These are phyloP conservation scores for Noctua comes DNA, from an alignment of 2,888 invertebrate genomes.

Conservation along the genomic window DNA sequence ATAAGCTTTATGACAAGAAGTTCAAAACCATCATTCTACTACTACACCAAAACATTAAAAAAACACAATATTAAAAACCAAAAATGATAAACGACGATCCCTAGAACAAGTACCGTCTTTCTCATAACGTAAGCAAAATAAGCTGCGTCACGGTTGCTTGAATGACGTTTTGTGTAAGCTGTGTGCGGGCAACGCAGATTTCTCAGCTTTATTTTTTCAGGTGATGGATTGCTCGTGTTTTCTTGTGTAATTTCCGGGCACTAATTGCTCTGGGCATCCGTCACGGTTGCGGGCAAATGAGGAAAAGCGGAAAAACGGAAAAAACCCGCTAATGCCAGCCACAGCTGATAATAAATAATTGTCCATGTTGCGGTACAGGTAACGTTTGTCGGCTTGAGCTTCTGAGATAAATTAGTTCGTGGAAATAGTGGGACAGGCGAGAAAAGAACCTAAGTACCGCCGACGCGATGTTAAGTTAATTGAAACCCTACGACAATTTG, in stretches of 20 bases:
- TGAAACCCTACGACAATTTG: background rate
- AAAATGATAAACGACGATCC: slow-evolving; percentile 52
- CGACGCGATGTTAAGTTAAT: background rate
- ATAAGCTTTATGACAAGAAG: background rate
- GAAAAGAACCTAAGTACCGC: background rate
- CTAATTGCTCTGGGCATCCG: slow-evolving; percentile 88
- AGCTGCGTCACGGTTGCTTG: slow-evolving; percentile 62
- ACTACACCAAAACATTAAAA: slow-evolving; percentile 4
- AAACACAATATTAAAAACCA: slow-evolving; percentile 29
- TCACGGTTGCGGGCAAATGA: slow-evolving; percentile 81
- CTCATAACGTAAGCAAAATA: slow-evolving; percentile 48
- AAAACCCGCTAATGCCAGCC: slow-evolving; percentile 72
- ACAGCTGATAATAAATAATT: slow-evolving; percentile 75
- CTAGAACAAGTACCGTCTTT: slow-evolving; percentile 52
- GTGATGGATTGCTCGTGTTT: slow-evolving; percentile 89
- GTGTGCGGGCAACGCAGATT: slow-evolving; percentile 81
- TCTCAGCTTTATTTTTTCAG: slow-evolving; percentile 86
- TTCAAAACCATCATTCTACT: background rate
- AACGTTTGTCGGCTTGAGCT: slow-evolving; percentile 38
- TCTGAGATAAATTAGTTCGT: slow-evolving; percentile 45
- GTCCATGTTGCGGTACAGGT: slow-evolving; percentile 64
- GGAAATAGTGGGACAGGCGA: background rate
- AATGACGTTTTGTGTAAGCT: slow-evolving; percentile 78
- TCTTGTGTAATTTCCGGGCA: slow-evolving; percentile 89
- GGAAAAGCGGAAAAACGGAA: slow-evolving; percentile 74